Base-by-base conservation (phyloP, 2,888 invertebrate genomes). In the Polymixis lichenea region DNA sequence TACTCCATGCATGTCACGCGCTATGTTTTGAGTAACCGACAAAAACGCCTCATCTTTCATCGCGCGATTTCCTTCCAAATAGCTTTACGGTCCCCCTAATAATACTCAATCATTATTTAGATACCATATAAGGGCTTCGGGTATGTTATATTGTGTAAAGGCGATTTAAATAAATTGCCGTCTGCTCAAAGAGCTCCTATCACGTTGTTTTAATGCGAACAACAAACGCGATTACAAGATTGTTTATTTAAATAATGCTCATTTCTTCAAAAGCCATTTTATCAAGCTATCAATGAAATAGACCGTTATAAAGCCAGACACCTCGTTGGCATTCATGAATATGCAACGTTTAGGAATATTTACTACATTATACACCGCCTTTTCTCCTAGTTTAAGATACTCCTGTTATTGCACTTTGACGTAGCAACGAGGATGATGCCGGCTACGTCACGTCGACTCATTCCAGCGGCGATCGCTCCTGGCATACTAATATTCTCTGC, bases 401-500 rank as follows among this genome's bases (percentile, higher is more conserved):
- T 91, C 90, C 87, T 92, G 91, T 90, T 94, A 93, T 93, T 95
- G 93, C 94, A 94, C 92, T 94, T 94, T 93, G 94, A 94, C 91
- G 93, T 92, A 91, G 92, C 91, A 90, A 87, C 91, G 88, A 87
- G 87, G 90, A 90, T 89, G 91, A 90, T 90, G 91, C 89, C 90
- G 89, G 86, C 89, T 73, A 90, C 93, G 92, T 95, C 95, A 95
- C 95, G 94, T 95, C 94, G 92, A 90, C 93, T 95, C 95, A 96
- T 96, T 95, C 95, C 96, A 93, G 92, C 90, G 93, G 94, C 91
- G 93, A 91, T 93, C 94, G 93, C 91, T 90, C 89, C 84, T 90
- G 91, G 96, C 95, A 96, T 96, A 95, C 95, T 96, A 96, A 96
- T 96, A 94, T 91, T 93, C 92, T 90, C 90, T 90, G 92, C 93